These are phyloP conservation scores for Zaprionus kolodkinae DNA, from an alignment of 1,140 invertebrate genomes.

Conservation along the genomic window DNA sequence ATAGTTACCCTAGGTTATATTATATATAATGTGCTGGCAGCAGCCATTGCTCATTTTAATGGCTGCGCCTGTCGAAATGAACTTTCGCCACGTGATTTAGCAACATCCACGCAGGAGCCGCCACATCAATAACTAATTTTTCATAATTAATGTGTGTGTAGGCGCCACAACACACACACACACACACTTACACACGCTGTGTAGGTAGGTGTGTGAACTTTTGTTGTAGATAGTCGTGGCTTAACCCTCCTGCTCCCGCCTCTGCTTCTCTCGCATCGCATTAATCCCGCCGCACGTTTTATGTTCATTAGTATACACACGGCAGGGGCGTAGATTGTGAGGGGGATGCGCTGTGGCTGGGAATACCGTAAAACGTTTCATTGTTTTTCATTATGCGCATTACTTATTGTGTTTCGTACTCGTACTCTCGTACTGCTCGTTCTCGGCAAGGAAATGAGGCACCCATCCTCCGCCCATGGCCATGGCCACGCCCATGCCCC, in stretches of 20 bases:
- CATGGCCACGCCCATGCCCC: neutral
- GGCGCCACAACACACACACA: constrained; percentile 19
- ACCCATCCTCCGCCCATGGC: neutral
- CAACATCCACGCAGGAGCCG: constrained; percentile 40
- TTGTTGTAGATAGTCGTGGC: constrained; percentile 6
- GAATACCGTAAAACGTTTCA: constrained; percentile 35
- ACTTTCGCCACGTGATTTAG: constrained; percentile 71
- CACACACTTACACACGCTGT: neutral
- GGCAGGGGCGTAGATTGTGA: neutral
- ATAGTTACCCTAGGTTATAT: constrained; percentile 10
- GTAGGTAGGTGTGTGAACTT: neutral
- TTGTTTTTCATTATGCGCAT: constrained; percentile 50
- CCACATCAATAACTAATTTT: constrained; percentile 74
- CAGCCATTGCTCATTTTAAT: constrained; percentile 66
- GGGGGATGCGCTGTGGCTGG: neutral
- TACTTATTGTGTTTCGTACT: constrained; percentile 15
- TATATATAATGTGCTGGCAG: constrained; percentile 19
- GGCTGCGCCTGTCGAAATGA: constrained; percentile 59
- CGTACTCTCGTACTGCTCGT: neutral
- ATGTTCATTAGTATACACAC: constrained; percentile 44
- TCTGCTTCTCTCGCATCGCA: constrained; percentile 8
- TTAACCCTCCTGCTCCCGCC: neutral
- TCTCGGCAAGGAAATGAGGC: constrained; percentile 15
- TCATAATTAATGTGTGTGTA: constrained; percentile 63
- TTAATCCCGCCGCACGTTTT: constrained; percentile 42